Base-by-base conservation (phyloP, 2,888 invertebrate species). In the Melanostoma mellinum region DNA sequence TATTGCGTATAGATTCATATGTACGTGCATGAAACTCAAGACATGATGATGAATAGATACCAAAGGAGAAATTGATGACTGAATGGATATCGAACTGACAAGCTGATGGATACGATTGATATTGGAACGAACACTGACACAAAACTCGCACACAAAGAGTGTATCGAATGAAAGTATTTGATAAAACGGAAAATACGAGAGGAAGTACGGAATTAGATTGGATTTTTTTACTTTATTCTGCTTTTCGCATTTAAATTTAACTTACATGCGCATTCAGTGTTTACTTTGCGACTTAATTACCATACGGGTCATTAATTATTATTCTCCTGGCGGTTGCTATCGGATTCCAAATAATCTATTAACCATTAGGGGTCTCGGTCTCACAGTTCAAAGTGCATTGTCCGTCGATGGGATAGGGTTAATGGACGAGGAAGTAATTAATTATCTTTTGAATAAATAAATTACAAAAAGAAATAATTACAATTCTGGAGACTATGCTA, bases 81-180 rank as follows among this genome's bases (percentile, higher is more conserved):
- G 82, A 84, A 84, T 84, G 82, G 82, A 84, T 84, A 84, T 84
- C 82, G 82, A 78, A 84, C 78, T 84, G 82, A 84, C 82, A 84
- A 78, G 82, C 82, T 84, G 82, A 78, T 84, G 82, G 82, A 84
- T 84, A 69, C 74, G 74, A 84, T 74, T 84, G 82, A 84, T 84
- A 84, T 78, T 78, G 69, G 58, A 78, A 78, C 60, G 36, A 72
- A 74, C 56, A 72, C 69, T 46, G 32, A 48, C 9, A 10, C 42
- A 36, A 35, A 44, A 60, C 50, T 36, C 53, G 63, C 20, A 72
- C 63, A 60, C 5, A 10, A 4, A 48, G 46, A 20, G 38, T 50
- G 38, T 50, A 48, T 65, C 33, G 36, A 56, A 56, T 65, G 42
- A 44, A 69, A 69, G 35, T 48, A 50, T 55, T 32, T 36, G 48